Base-by-base conservation (phyloP, 2,888 invertebrate species). In the Ligdia adustata region DNA sequence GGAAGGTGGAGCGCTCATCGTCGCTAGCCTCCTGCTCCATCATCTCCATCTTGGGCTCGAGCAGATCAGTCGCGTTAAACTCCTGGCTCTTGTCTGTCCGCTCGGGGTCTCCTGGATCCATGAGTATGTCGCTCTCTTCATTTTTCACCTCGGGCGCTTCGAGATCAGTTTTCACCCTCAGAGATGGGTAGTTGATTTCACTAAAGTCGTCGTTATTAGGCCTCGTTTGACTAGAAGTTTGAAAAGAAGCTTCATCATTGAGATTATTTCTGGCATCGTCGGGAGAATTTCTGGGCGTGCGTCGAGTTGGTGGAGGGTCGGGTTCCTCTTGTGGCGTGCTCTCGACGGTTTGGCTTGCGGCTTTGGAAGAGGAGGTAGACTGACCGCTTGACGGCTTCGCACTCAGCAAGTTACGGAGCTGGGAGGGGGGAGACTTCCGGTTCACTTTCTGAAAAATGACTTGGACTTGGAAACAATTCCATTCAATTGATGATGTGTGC, bases 31-130 rank as follows among this genome's bases (percentile, higher is more conserved):
- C 90, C 54, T 87, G 94, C 79, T 94, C 94, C 72, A 94, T 93
- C 62, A 93, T 90, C 89, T 94, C 94, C 83, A 93, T 87, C 91
- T 94, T 94, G 68, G 94, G 94, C 90, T 93, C 90, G 57, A 90
- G 72, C 62, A 90, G 80, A 69, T 91, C 91, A 22, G 87, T 77
- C 55, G 86, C 89, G 57, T 76, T 86, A 61, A 88, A 86, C 42
- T 89, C 90, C 64, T 83, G 87, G 64, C 80, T 77, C 64, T 85
- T 86, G 45, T 85, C 88, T 9, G 35, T 11, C 57, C 72, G 76
- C 41, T 88, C 88, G 35, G 78, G 61, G 64, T 88, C 90, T 52
- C 86, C 88, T 33, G 87, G 86, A 52, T 90, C 90, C 83, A 88
- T 82, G 51, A 87, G 79, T 58, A 82, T 79, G 61, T 89, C 90